phyloP scores from a whole-genome alignment of 2,797 vertebrate genomes.

The Xenops minutus region DNA sequence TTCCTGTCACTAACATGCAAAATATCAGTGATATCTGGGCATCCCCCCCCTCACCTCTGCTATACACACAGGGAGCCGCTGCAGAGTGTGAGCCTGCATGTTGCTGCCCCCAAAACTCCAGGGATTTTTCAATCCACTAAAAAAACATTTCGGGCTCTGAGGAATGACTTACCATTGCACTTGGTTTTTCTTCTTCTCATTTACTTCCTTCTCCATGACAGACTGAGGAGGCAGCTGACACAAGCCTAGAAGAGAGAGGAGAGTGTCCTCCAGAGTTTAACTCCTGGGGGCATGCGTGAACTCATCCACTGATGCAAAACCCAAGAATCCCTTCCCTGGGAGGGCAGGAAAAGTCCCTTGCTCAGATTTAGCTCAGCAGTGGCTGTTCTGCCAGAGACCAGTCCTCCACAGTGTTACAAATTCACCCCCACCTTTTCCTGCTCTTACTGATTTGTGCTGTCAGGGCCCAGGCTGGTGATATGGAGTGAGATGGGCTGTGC shows the following conservation, averaged over 20 bases:
- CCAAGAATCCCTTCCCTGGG: background rate
- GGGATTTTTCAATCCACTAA: background rate
- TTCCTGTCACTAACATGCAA: background rate
- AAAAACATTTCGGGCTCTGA: background rate
- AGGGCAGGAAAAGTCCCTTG: background rate
- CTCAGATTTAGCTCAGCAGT: background rate
- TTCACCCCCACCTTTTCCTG: background rate
- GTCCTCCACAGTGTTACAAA: background rate
- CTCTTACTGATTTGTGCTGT: background rate
- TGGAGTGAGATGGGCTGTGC: background rate
- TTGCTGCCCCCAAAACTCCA: background rate
- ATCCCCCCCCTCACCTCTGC: accelerated
- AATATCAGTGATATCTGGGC: background rate
- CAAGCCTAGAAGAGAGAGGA: conserved; percentile 67
- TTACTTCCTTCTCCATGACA: conserved; percentile 78
- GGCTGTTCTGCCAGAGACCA: background rate
- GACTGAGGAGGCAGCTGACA: conserved; percentile 71
- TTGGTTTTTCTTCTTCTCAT: conserved; percentile 68
- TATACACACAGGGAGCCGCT: accelerated
- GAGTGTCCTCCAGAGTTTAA: accelerated
- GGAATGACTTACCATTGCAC: conserved; percentile 32
- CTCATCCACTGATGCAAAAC: background rate
- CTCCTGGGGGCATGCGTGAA: background rate
- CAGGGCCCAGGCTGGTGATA: background rate
- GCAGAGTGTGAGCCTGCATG: accelerated